Percentiles rank a stretch among this genome's conserved stretches.
phyloP scores from a whole-genome alignment of 2,797 vertebrate species.

The Rhinoraja longicauda region DNA sequence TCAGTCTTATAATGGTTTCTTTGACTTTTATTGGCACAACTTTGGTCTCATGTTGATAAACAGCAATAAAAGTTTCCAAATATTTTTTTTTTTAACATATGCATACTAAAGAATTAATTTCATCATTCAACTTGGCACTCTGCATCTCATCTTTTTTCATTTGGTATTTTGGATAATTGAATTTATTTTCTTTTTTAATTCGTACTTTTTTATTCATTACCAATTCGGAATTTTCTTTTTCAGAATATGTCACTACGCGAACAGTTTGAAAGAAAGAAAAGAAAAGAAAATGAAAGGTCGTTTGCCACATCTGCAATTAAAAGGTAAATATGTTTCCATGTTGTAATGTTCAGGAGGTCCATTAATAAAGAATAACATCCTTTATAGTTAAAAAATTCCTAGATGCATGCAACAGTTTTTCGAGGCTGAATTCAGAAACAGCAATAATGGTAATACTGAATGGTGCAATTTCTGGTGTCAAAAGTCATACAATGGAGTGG shows the following conservation, averaged over 20 bases:
- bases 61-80: too few species aligned
- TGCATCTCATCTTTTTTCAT: not conserved
- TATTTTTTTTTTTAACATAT: too few species aligned
- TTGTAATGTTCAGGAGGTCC: not conserved
- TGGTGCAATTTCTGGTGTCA: too few species aligned
- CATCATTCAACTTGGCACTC: not conserved
- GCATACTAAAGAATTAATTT: too few species aligned
- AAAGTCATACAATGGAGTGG: not conserved
- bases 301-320: not conserved
- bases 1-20: too few species aligned
- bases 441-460: too few species aligned
- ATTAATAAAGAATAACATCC: too few species aligned
- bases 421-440: too few species aligned
- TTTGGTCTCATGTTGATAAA: too few species aligned
- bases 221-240: not conserved
- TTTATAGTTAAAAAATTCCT: too few species aligned
- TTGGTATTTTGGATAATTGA: not conserved
- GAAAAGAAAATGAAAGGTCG: conserved; percentile 4
- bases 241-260: not conserved
- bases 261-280: not conserved
- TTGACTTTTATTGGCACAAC: too few species aligned
- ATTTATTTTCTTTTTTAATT: not conserved
- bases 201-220: not conserved
- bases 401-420: too few species aligned
- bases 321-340: not conserved